These are phyloP conservation scores for Pyrrhosoma nymphula DNA, from an alignment of 2,888 invertebrate species.

Conservation along the genomic window DNA sequence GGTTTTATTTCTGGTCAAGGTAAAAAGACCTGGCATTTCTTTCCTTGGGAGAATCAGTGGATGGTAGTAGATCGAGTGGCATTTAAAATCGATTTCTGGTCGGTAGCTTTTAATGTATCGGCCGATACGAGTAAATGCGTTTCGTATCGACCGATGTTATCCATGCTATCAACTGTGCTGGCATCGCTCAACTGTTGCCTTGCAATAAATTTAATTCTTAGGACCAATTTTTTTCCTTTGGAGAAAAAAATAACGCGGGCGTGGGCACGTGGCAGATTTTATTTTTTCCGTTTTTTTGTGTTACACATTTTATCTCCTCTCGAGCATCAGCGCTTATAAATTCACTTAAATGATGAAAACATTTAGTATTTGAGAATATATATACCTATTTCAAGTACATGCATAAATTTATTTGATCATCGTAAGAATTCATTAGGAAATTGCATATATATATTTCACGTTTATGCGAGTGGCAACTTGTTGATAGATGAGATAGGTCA, in stretches of 20 bases:
- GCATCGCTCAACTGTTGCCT: conserved; percentile 28
- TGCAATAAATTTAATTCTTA: conserved; percentile 1
- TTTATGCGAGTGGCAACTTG: too few species aligned
- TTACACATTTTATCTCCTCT: background rate
- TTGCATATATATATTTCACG: too few species aligned
- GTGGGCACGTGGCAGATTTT: background rate
- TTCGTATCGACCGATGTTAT: conserved; percentile 44
- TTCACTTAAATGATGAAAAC: background rate
- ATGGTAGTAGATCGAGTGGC: background rate
- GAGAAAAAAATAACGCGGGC: background rate
- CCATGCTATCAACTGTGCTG: background rate
- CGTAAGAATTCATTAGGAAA: too few species aligned
- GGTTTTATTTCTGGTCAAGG: background rate
- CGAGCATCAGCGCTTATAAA: background rate
- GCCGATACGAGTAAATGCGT: background rate
- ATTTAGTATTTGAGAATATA: too few species aligned
- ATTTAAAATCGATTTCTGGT: conserved; percentile 14
- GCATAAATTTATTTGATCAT: background rate
- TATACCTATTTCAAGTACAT: background rate
- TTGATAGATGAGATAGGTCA: too few species aligned
- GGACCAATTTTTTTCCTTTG: background rate
- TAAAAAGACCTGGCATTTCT: background rate
- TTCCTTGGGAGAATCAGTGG: background rate
- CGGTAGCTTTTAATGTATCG: background rate
- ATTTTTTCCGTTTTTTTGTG: background rate